phyloP scores from a whole-genome alignment of 1,140 invertebrate species.

The Cephus cinctus region DNA sequence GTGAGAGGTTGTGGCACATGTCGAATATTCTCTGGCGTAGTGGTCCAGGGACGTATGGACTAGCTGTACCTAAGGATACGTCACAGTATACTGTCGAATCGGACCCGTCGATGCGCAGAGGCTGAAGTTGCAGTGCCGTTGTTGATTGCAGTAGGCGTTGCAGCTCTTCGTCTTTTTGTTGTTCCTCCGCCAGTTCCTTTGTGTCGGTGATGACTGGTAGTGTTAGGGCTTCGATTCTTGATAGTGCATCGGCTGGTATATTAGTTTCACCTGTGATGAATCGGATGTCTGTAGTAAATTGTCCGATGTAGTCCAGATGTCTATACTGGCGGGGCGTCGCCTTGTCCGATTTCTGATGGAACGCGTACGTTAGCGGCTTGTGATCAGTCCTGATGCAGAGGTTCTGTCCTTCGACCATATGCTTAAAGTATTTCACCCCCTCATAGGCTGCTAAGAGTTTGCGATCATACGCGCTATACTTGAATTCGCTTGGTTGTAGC shows the following conservation, averaged over 20 bases:
- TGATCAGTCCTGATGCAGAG: too few relatives aligned
- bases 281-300: constrained; percentile 38
- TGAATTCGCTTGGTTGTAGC: constrained; percentile 24
- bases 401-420: constrained; percentile 28
- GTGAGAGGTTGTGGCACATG: not conserved
- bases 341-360: too few relatives aligned
- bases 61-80: not conserved
- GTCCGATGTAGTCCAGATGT: constrained; percentile 29
- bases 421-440: constrained; percentile 32
- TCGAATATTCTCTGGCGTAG: not conserved
- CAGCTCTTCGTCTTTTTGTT: not conserved
- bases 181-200: not conserved
- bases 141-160: not conserved
- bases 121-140: not conserved
- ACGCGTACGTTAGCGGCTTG: too few relatives aligned
- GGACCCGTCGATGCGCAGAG: not conserved
- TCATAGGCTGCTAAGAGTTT: constrained; percentile 28
- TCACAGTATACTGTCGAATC: not conserved
- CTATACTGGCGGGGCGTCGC: constrained; percentile 13
- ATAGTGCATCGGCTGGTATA: constrained; percentile 28
- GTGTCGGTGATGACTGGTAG: constrained; percentile 2
- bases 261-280: constrained; percentile 34
- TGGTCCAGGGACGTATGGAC: not conserved
- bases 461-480: constrained; percentile 34
- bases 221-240: constrained; percentile 22